phyloP scores from a whole-genome alignment of 1,140 invertebrate species.

The Neodiprion pinetum region DNA sequence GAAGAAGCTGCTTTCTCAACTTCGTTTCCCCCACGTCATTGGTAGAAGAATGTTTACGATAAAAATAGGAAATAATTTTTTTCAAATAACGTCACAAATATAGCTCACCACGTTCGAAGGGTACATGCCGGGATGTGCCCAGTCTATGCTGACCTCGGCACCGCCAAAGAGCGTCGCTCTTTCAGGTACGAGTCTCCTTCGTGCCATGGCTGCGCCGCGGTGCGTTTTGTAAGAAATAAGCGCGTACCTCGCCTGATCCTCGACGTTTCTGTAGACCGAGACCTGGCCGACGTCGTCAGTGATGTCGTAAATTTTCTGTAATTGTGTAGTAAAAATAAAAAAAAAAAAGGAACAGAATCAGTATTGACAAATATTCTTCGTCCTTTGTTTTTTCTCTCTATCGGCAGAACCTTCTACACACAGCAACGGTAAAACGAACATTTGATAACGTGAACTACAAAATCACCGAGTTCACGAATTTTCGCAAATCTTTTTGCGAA shows the following conservation, averaged over 20 bases:
- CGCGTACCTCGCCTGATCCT: conserved; percentile 52
- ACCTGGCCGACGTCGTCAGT: conserved; percentile 46
- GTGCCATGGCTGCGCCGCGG: conserved; percentile 72
- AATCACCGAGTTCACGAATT: too few relatives aligned
- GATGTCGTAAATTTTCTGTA: conserved; percentile 44
- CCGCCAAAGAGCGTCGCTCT: conserved; percentile 60
- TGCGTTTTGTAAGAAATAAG: conserved; percentile 76
- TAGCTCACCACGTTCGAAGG: conserved; percentile 48
- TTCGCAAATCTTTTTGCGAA: too few relatives aligned
- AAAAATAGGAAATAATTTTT: not conserved
- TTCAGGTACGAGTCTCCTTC: conserved; percentile 70
- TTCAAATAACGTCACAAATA: not conserved
- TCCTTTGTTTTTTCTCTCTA: not conserved
- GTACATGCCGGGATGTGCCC: conserved; percentile 67
- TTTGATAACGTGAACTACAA: too few relatives aligned
- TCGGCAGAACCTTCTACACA: not conserved
- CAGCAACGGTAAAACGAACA: conserved; percentile 8
- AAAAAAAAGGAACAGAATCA: not conserved
- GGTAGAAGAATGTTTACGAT: not conserved
- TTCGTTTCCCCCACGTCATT: not conserved
- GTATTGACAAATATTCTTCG: too few relatives aligned
- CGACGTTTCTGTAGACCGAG: conserved; percentile 40
- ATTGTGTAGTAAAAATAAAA: conserved; percentile 6
- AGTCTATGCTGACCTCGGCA: conserved; percentile 64
- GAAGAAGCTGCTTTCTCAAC: not conserved